phyloP scores from a whole-genome alignment of 1,140 invertebrate genomes.

The Bombus affinis region DNA sequence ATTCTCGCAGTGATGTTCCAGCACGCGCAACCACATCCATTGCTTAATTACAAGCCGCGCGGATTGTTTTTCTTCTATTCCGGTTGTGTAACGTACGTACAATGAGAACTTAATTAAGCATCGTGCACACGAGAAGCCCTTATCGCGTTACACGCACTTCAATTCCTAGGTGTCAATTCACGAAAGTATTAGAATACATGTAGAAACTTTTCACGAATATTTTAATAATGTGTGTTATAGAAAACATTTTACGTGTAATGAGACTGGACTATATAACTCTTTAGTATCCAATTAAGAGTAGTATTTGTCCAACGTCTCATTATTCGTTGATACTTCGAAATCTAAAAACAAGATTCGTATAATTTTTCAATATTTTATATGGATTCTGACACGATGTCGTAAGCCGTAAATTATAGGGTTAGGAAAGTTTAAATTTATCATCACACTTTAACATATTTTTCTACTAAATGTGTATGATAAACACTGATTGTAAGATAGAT shows the following conservation, averaged over 20 bases:
- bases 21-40: conserved; percentile 33
- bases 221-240: too few relatives aligned
- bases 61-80: conserved; percentile 50
- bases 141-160: conserved; percentile 40
- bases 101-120: conserved; percentile 50
- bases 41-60: conserved; percentile 49
- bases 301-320: too few relatives aligned
- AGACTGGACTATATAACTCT: too few relatives aligned
- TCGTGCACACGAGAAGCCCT: conserved; percentile 51
- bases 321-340: too few relatives aligned
- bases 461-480: neutral
- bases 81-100: conserved; percentile 38
- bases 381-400: too few relatives aligned
- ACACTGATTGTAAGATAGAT: neutral
- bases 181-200: too few relatives aligned
- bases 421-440: neutral
- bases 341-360: too few relatives aligned
- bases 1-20: conserved; percentile 24
- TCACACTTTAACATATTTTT: neutral
- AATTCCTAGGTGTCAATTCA: neutral
- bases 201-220: too few relatives aligned
- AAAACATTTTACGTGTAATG: too few relatives aligned
- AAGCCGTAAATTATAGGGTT: too few relatives aligned
- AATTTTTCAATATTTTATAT: too few relatives aligned
- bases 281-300: too few relatives aligned